Conservation (phyloP, 2,888 invertebrate species). For the Spisula solida region DNA sequence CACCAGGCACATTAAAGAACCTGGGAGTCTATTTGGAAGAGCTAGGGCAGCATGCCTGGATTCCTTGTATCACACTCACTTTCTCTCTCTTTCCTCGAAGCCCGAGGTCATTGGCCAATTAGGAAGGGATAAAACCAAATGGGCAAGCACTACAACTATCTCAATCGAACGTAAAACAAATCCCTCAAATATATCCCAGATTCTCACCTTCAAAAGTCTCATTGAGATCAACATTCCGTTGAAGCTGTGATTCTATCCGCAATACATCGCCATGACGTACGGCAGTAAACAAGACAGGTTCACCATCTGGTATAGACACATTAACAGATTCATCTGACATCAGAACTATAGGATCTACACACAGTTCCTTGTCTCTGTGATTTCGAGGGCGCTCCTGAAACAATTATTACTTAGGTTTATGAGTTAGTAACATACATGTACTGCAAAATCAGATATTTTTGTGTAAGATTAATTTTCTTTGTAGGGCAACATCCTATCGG, state of each 20-base stretch:
- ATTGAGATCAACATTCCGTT: conserved; percentile 69
- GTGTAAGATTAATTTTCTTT: no score
- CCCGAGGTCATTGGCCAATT: no score
- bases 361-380: not conserved
- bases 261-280: conserved; percentile 68
- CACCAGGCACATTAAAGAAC: no score
- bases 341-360: conserved; percentile 44
- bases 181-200: not conserved
- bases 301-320: conserved; percentile 67
- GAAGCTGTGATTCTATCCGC: conserved; percentile 66
- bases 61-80: no score
- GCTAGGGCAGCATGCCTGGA: no score
- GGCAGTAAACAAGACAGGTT: conserved; percentile 72
- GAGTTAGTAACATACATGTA: no score
- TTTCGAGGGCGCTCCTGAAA: not conserved
- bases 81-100: no score
- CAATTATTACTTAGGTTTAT: not conserved
- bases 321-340: conserved; percentile 52
- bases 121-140: no score
- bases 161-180: not conserved
- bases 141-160: not conserved
- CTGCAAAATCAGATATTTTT: no score
- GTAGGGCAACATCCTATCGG: no score
- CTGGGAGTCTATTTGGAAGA: no score
- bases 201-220: conserved; percentile 66